These are phyloP conservation scores for Lagorchestes hirsutus DNA, from an alignment of 2,797 vertebrate species.

Conservation along the genomic window DNA sequence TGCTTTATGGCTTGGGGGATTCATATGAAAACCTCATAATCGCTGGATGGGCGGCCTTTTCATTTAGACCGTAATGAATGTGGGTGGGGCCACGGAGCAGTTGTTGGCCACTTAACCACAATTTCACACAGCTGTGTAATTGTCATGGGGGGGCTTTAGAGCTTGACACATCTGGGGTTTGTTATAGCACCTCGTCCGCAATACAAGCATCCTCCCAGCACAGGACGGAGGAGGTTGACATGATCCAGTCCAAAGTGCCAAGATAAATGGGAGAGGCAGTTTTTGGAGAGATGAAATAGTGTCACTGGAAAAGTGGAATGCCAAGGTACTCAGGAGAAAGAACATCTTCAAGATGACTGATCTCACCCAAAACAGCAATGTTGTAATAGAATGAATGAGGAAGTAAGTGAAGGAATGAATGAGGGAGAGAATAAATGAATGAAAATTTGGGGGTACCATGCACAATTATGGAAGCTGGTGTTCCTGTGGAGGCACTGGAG, in stretches of 20 bases:
- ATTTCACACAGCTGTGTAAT: constrained; percentile 80
- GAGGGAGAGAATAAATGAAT: neutral
- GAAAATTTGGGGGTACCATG: neutral
- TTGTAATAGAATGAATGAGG: neutral
- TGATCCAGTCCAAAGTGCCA: constrained; percentile 21
- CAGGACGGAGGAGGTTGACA: constrained; percentile 23
- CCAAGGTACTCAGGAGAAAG: neutral
- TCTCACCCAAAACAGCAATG: neutral
- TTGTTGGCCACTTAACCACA: constrained; percentile 73
- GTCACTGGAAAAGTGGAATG: rapidly evolving
- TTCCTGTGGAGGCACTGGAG: neutral
- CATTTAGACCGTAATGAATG: constrained; percentile 80
- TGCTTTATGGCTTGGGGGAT: constrained; percentile 84
- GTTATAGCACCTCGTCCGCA: neutral
- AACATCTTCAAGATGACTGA: neutral
- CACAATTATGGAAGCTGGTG: neutral
- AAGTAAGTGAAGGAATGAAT: neutral
- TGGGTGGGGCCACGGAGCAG: constrained; percentile 83
- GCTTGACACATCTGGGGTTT: constrained; percentile 71
- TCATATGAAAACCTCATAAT: constrained; percentile 83
- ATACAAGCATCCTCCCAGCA: too few species aligned
- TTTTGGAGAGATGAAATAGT: neutral
- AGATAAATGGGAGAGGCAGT: constrained; percentile 22
- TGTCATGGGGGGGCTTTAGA: constrained; percentile 57
- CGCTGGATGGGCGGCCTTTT: constrained; percentile 80